Percentiles rank a stretch among this genome's conserved stretches.
These are phyloP conservation scores for Quadroppia sp. DNA, from an alignment of 2,888 invertebrate species.

Conservation along the genomic window DNA sequence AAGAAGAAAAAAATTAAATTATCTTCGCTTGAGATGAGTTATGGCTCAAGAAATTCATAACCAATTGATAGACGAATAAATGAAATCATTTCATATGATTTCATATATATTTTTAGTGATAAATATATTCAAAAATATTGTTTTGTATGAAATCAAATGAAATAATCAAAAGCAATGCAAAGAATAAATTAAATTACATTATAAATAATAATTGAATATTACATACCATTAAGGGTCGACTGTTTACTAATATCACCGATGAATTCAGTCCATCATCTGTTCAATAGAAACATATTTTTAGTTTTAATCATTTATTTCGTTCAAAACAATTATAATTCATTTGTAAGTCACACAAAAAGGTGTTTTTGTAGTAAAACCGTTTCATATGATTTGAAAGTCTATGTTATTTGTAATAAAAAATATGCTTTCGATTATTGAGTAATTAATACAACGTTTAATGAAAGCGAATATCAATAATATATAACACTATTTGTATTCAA, in stretches of 20 bases:
- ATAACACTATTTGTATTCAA: no score
- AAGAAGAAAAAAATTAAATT: neutral
- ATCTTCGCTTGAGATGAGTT: neutral
- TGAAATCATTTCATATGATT: no score
- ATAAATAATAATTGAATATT: neutral
- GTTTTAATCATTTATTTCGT: neutral
- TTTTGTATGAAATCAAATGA: neutral
- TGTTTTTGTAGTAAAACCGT: neutral
- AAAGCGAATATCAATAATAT: no score
- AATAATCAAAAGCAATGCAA: neutral
- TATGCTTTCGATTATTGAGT: neutral
- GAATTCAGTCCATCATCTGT: slow-evolving; percentile 35
- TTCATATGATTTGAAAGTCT: neutral
- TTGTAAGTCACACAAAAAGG: neutral
- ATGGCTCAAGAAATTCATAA: neutral
- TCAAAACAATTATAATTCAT: neutral
- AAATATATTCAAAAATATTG: neutral
- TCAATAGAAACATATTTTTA: slow-evolving; percentile 29
- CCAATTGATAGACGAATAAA: neutral
- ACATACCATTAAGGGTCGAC: slow-evolving; percentile 26
- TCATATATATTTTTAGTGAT: no score
- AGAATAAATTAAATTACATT: neutral
- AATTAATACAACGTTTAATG: no score
- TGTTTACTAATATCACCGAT: slow-evolving; percentile 22
- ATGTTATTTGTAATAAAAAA: neutral